Evolutionary conservation across 2,888 invertebrate genomes (phyloP).

Genomic region (Oscheius myriophilus): DNA sequence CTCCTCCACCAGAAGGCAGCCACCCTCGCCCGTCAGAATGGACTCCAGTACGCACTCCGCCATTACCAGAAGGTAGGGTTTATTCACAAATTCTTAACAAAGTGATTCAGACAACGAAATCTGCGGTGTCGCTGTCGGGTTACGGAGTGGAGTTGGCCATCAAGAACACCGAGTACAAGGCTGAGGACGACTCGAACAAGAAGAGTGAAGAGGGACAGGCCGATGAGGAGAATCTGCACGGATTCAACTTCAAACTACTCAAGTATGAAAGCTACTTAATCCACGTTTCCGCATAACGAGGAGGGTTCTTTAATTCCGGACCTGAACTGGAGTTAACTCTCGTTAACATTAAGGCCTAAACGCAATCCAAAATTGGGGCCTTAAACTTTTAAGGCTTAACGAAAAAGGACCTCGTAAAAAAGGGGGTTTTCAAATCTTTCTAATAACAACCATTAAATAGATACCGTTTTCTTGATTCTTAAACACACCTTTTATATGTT

Average conservation of each 20-base stretch:
- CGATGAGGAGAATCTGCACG: slow-evolving; percentile 81
- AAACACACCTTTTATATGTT: too few relatives aligned
- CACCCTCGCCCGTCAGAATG: slow-evolving; percentile 78
- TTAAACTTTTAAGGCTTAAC: too few relatives aligned
- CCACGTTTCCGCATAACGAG: too few relatives aligned
- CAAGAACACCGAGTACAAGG: slow-evolving; percentile 98
- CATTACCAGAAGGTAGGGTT: slow-evolving; percentile 83
- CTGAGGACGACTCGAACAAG: slow-evolving; percentile 85
- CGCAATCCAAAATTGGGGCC: too few relatives aligned
- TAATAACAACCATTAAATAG: too few relatives aligned
- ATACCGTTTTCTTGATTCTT: too few relatives aligned
- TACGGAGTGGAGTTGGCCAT: slow-evolving; percentile 98
- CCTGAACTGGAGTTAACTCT: too few relatives aligned
- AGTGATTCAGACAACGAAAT: neutral
- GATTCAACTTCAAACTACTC: slow-evolving; percentile 88
- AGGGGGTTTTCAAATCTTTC: too few relatives aligned
- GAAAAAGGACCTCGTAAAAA: too few relatives aligned
- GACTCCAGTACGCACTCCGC: slow-evolving; percentile 85
- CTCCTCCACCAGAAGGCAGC: slow-evolving; percentile 82
- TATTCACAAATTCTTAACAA: neutral
- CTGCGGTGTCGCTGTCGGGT: slow-evolving; percentile 81
- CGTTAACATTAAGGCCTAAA: too few relatives aligned
- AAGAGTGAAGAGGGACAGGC: slow-evolving; percentile 65
- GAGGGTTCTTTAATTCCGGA: too few relatives aligned
- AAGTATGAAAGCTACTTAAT: too few relatives aligned